Evolutionary conservation across 1,140 invertebrate species (phyloP).

Genomic region (Drosophila persimilis): DNA sequence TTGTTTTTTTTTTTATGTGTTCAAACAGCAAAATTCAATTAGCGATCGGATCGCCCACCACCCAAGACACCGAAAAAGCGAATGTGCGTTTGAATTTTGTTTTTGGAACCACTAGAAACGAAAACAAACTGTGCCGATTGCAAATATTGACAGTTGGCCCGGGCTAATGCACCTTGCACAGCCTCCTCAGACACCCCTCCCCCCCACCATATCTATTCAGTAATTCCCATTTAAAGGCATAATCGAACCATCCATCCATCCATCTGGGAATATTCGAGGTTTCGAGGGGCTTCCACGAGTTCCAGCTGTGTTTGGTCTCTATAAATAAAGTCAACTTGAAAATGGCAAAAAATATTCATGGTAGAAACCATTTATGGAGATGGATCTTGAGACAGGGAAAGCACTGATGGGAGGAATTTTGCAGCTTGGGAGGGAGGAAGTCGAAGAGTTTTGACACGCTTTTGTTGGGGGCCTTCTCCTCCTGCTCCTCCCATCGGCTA

Average conservation of each 20-base stretch:
- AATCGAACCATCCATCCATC: no score
- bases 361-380: no score
- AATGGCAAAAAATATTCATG: slow-evolving; percentile 52
- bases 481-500: no score
- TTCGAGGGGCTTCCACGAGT: slow-evolving; percentile 1
- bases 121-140: slow-evolving; percentile 44
- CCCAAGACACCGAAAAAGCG: slow-evolving; percentile 1
- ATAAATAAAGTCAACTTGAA: slow-evolving; percentile 70
- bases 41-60: slow-evolving; percentile 38
- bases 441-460: no score
- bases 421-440: no score
- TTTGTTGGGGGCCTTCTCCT: no score
- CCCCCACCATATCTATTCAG: slow-evolving; percentile 1
- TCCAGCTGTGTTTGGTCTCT: slow-evolving; percentile 74
- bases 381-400: no score
- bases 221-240: background rate
- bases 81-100: no score
- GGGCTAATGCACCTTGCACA: slow-evolving; percentile 46
- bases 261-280: no score
- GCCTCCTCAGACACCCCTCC: background rate
- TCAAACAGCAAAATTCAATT: slow-evolving; percentile 65
- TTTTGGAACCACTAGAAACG: slow-evolving; percentile 16
- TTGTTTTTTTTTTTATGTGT: slow-evolving; percentile 25
- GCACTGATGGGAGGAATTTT: no score
- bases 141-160: slow-evolving; percentile 66